These are phyloP conservation scores for Kradibia gibbosae DNA, from an alignment of 1,140 invertebrate genomes.

Conservation along the genomic window DNA sequence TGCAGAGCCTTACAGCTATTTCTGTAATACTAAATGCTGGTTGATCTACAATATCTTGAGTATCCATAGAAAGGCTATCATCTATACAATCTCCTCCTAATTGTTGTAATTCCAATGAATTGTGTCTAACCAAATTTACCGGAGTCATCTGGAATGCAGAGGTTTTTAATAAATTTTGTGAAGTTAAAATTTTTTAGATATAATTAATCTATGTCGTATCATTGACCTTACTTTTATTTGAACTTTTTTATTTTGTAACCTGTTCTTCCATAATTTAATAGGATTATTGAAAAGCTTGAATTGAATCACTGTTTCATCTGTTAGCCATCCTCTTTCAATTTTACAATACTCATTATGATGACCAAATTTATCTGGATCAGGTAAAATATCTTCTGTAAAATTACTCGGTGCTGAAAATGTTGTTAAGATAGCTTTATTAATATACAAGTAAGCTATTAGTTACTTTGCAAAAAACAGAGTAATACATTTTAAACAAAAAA, in stretches of 20 bases:
- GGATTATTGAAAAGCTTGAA: conserved; percentile 90
- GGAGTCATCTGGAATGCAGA: conserved; percentile 79
- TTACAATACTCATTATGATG: conserved; percentile 76
- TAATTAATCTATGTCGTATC: conserved; percentile 25
- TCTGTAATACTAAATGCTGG: conserved; percentile 73
- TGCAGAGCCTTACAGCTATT: conserved; percentile 68
- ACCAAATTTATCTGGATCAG: conserved; percentile 77
- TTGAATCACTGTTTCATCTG: conserved; percentile 87
- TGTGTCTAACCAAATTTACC: conserved; percentile 79
- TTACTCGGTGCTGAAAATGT: conserved; percentile 64
- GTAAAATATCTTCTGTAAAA: conserved; percentile 57
- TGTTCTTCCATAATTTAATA: conserved; percentile 86
- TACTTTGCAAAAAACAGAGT: too few species aligned
- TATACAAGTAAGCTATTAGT: too few species aligned
- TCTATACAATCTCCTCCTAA: conserved; percentile 70
- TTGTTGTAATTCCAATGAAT: conserved; percentile 68
- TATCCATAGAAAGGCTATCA: conserved; percentile 75
- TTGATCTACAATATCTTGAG: conserved; percentile 72
- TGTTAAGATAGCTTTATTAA: too few species aligned
- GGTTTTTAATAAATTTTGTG: conserved; percentile 50
- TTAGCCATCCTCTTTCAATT: conserved; percentile 90
- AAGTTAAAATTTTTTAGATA: conserved; percentile 21
- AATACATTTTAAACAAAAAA: too few species aligned
- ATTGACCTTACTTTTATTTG: conserved; percentile 75
- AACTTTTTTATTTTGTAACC: conserved; percentile 80